Conservation (phyloP, 2,797 vertebrate species). For the Apodemus agrarius region DNA sequence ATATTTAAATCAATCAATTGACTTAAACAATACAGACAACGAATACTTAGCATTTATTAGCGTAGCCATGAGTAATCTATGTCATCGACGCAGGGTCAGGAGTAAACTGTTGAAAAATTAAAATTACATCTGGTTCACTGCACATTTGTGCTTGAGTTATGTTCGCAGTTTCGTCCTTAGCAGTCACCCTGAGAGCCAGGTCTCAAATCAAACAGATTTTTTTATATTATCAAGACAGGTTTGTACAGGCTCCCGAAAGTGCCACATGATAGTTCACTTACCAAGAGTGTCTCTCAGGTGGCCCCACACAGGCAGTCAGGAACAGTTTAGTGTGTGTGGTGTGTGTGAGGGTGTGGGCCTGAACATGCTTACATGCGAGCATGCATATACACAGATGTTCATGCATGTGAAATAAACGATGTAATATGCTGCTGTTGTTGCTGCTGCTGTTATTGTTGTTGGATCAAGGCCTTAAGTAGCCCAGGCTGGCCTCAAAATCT, state of each 20-base stretch:
- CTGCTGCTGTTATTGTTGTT: not conserved
- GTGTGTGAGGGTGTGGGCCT: too few species aligned
- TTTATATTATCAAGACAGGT: not conserved
- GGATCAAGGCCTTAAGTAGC: not conserved
- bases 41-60: constrained; percentile 23
- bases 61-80: constrained; percentile 32
- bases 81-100: not conserved
- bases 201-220: not conserved
- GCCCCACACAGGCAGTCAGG: not conserved
- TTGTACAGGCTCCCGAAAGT: not conserved
- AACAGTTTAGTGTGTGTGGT: not conserved
- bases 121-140: constrained; percentile 1
- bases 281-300: not conserved
- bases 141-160: not conserved
- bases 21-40: not conserved
- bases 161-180: not conserved
- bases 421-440: not conserved
- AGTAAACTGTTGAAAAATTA: constrained; percentile 49
- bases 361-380: not conserved
- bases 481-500: not conserved
- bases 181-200: not conserved
- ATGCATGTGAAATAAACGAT: not conserved
- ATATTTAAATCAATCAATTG: not conserved
- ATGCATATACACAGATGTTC: too few species aligned
- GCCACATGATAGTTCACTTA: not conserved